Base-by-base conservation (phyloP, 2,797 vertebrate species). In the Eleutherodactylus coqui region DNA sequence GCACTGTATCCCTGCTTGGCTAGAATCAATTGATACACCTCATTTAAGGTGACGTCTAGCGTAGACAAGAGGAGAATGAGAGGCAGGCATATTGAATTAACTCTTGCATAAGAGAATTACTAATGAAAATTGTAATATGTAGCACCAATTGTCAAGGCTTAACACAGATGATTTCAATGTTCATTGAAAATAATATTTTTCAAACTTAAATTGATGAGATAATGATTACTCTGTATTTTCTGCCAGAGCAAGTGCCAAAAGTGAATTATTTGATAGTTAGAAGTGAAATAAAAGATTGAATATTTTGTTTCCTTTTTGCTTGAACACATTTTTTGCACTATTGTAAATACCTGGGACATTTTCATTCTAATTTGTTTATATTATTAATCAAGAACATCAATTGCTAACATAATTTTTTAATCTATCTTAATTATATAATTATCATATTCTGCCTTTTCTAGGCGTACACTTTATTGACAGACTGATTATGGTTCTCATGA, bases 21-120 rank as follows among this genome's bases (percentile, higher is more conserved):
- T 69, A 49, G 19, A 84, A 45, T 84, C 60, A 69, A 29, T 29
- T 87, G 49, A 83, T 85, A 60, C 3, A 16, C 34, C 69, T 90
- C 32, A 58, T 47, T 86, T 88, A 81, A 82, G 85, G 13, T 6
- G 4, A 7, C 32, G 29, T 75, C 82, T 85, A 79, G 14, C 0
- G 0, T 5, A 81, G 29, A 83, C 11, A 19, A 70, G 69, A 78
- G 55, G 60, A 0, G 6, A 72, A 17, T 13, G 78, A 24, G 19
- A 2, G 13, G n/a, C 62, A 69, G 84, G 27, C 62, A 78, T 83
- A 3, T 55, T 45, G 13, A 78, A 1, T 79, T 73, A 19, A 60
- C 1, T 4, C 36, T 88, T 0, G 0, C 0, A 73, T 43, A 17
- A 51, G 73, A 58, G 87, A 70, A 72, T 64, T 58, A 58, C 83